phyloP scores from a whole-genome alignment of 2,888 invertebrate genomes.

The Cryptus viduatorius region DNA sequence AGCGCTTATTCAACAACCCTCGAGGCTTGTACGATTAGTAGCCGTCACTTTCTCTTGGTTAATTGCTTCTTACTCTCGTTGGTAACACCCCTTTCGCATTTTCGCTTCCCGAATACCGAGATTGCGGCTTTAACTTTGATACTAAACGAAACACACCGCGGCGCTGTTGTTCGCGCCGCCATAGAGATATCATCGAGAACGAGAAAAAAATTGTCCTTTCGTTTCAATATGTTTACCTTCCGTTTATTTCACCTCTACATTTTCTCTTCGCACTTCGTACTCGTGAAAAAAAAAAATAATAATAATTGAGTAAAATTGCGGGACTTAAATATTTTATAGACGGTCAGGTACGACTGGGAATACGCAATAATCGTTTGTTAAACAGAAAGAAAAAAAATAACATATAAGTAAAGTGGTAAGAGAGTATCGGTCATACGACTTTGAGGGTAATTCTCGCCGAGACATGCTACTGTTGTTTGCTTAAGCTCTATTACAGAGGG shows the following conservation, averaged over 20 bases:
- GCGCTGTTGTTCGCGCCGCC: too few species aligned
- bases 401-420: slow-evolving; percentile 47
- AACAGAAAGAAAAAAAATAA: slow-evolving; percentile 62
- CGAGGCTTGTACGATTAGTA: slow-evolving; percentile 42
- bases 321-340: slow-evolving; percentile 25
- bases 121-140: slow-evolving; percentile 38
- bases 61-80: slow-evolving; percentile 48
- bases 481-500: slow-evolving; percentile 70
- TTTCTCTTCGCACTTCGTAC: slow-evolving; percentile 43
- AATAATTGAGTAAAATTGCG: slow-evolving; percentile 3
- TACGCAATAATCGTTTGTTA: slow-evolving; percentile 72
- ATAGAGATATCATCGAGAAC: too few species aligned
- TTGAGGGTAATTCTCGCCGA: slow-evolving; percentile 38
- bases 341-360: slow-evolving; percentile 28
- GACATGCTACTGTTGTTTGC: slow-evolving; percentile 79
- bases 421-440: slow-evolving; percentile 39
- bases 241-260: slow-evolving; percentile 48
- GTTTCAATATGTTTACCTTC: slow-evolving; percentile 21
- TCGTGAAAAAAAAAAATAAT: slow-evolving; percentile 24
- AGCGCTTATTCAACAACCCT: slow-evolving; percentile 41
- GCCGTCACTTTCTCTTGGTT: slow-evolving; percentile 40
- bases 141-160: slow-evolving; percentile 26
- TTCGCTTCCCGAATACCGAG: slow-evolving; percentile 14
- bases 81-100: background rate
- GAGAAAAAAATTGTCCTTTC: background rate